These are phyloP conservation scores for Drosophila peninsularis DNA, from an alignment of 2,888 invertebrate genomes.

Conservation along the genomic window DNA sequence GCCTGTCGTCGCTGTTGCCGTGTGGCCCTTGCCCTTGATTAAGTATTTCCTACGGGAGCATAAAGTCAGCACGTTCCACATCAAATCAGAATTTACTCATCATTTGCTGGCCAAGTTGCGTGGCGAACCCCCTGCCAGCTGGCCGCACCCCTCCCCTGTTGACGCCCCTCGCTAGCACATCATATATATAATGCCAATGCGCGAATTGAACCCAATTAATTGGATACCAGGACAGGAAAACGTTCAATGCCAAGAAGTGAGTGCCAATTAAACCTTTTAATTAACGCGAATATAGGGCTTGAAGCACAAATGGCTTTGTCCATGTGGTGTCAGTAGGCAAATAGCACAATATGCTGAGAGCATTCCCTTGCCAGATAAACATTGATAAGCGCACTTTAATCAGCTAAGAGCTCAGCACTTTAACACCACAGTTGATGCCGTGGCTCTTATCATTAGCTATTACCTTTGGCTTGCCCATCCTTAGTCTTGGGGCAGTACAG, in stretches of 20 bases:
- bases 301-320: too few species aligned
- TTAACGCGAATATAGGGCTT: constrained; percentile 1
- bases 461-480: background rate
- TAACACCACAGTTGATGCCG: too few species aligned
- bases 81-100: constrained; percentile 7
- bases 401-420: constrained; percentile 12
- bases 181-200: constrained; percentile 68
- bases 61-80: constrained; percentile 4
- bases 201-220: constrained; percentile 69
- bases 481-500: background rate
- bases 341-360: background rate
- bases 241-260: constrained; percentile 84
- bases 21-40: constrained; percentile 48
- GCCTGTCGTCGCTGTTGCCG: constrained; percentile 13
- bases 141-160: background rate
- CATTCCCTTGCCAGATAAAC: background rate
- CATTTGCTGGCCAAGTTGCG: background rate
- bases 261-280: constrained; percentile 34
- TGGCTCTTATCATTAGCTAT: background rate
- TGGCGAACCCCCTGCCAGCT: constrained; percentile 11
- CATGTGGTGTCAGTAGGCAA: background rate
- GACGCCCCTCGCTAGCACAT: background rate
- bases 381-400: constrained; percentile 13
- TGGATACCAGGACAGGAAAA: constrained; percentile 72
- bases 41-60: constrained; percentile 28